phyloP scores from a whole-genome alignment of 2,113 vertebrate genomes.

The Hemicordylus capensis region DNA sequence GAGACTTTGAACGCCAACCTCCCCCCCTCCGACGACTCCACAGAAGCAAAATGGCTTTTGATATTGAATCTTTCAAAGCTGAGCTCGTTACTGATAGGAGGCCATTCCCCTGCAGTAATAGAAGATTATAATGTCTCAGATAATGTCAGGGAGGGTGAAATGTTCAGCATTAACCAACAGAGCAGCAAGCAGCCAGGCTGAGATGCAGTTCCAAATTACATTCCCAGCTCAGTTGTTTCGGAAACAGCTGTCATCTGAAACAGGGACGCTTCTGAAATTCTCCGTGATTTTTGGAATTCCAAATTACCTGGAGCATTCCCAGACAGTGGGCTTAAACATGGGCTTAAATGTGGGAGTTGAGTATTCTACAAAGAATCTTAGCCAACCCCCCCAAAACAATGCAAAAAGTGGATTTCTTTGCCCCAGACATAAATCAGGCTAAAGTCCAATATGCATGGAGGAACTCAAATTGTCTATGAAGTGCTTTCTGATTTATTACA shows the following conservation, averaged over 20 bases:
- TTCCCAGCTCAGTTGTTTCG: conserved; percentile 43
- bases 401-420: no score
- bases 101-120: conserved; percentile 43
- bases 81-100: conserved; percentile 33
- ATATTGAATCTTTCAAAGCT: conserved; percentile 17
- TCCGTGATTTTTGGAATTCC: no score
- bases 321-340: no score
- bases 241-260: conserved; percentile 8
- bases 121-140: conserved; percentile 41
- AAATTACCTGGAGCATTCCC: no score
- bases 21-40: background rate
- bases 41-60: conserved; percentile 46
- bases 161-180: conserved; percentile 34
- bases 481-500: no score
- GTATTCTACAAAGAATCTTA: no score
- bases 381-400: no score
- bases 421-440: no score
- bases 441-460: no score
- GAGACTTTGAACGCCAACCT: background rate
- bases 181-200: conserved; percentile 15
- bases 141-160: conserved; percentile 39
- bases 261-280: no score
- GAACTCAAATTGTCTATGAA: no score
- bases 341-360: no score
- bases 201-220: conserved; percentile 10